Evolutionary conservation across 2,888 invertebrate genomes (phyloP).

Genomic region (Gastracanthus pulcherrimus): DNA sequence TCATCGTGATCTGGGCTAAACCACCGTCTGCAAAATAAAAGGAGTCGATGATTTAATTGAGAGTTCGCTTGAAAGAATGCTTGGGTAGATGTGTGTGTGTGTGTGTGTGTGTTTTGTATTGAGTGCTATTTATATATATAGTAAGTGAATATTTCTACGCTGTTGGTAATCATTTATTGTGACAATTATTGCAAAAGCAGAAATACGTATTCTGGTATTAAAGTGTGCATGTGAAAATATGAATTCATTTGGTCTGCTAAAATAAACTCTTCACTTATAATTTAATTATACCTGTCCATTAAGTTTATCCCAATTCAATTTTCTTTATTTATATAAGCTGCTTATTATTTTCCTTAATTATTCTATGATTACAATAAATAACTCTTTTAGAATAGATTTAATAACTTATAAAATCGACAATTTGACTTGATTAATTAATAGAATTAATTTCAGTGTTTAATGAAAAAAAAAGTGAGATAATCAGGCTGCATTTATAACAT

Average conservation of each 20-base stretch:
- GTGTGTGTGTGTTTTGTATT: background rate
- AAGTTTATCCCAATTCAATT: background rate
- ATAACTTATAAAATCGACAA: too few species aligned
- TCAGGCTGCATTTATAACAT: too few species aligned
- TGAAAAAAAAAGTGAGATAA: too few species aligned
- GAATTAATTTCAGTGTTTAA: too few species aligned
- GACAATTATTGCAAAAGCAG: too few species aligned
- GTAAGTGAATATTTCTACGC: too few species aligned
- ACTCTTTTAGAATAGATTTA: too few species aligned
- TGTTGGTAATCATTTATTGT: too few species aligned
- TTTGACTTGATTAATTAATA: too few species aligned
- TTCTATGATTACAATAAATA: too few species aligned
- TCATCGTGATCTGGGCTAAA: slow-evolving; percentile 81
- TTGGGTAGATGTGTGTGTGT: background rate
- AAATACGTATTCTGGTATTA: background rate
- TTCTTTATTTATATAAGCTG: background rate
- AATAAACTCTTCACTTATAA: background rate
- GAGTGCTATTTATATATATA: too few species aligned
- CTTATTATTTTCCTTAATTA: background rate
- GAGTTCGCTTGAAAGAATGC: background rate
- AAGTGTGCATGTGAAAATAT: background rate
- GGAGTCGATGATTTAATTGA: slow-evolving; percentile 39
- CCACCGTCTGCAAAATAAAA: slow-evolving; percentile 55
- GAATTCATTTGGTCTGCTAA: background rate
- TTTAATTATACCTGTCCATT: background rate